These are phyloP conservation scores for Xanthia togata DNA, from an alignment of 2,888 invertebrate species.

Conservation along the genomic window DNA sequence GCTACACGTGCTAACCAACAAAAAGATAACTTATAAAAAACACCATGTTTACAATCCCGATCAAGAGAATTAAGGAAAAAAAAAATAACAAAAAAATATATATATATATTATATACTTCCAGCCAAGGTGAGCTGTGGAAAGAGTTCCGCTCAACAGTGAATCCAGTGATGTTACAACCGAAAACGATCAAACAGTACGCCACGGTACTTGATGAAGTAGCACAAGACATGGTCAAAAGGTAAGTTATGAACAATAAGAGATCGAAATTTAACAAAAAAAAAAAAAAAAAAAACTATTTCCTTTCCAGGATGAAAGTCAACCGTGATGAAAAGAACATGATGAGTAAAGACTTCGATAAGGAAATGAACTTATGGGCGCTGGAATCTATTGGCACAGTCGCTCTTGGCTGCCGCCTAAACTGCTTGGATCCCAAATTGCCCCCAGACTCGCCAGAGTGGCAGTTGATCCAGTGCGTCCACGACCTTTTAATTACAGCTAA, in stretches of 20 bases:
- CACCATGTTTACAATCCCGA: not conserved
- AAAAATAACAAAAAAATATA: not conserved
- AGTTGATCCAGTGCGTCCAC: constrained; percentile 78
- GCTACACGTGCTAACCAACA: not conserved
- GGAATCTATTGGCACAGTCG: constrained; percentile 88
- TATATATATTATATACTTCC: not conserved
- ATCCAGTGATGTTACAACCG: constrained; percentile 94
- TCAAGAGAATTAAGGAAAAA: not conserved
- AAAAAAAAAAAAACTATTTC: no score
- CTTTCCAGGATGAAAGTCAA: constrained; percentile 86
- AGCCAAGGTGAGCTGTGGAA: constrained; percentile 89
- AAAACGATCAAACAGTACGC: constrained; percentile 93
- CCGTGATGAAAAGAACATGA: constrained; percentile 88
- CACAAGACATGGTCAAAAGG: constrained; percentile 92
- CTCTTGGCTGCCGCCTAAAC: constrained; percentile 82
- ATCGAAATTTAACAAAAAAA: no score
- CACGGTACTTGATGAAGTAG: constrained; percentile 92
- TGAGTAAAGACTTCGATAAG: constrained; percentile 88
- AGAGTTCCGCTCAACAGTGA: constrained; percentile 93
- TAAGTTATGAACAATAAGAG: constrained; percentile 67
- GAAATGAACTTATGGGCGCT: constrained; percentile 92
- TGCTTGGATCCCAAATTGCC: constrained; percentile 79
- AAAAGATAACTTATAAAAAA: no score
- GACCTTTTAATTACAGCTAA: constrained; percentile 72
- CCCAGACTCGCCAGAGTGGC: constrained; percentile 77